phyloP scores from a whole-genome alignment of 2,888 invertebrate species.

The Parapristionchus giblindavisi region DNA sequence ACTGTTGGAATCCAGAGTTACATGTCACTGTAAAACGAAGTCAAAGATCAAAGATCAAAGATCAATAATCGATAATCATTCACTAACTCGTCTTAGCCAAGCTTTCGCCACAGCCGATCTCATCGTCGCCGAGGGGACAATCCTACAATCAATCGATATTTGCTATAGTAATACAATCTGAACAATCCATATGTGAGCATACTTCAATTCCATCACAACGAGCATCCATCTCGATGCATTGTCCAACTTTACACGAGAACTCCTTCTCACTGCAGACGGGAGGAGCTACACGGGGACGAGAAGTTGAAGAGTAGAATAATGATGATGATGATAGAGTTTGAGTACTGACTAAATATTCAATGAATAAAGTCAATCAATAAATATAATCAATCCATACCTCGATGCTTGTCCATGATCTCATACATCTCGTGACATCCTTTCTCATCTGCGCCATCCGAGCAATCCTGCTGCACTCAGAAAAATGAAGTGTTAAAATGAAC shows the following conservation, averaged over 20 bases:
- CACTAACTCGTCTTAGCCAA: background rate
- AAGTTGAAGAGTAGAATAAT: constrained; percentile 1
- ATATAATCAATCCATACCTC: too few relatives aligned
- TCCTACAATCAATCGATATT: constrained; percentile 38
- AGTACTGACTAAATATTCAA: background rate
- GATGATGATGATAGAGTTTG: background rate
- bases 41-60: too few relatives aligned
- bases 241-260: constrained; percentile 36
- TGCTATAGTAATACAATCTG: background rate
- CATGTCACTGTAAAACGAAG: constrained; percentile 24
- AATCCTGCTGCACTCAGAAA: constrained; percentile 24
- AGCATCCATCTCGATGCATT: constrained; percentile 36
- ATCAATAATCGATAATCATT: background rate
- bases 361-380: background rate
- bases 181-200: background rate
- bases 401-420: constrained; percentile 10
- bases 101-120: constrained; percentile 24
- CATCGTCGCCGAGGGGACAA: constrained; percentile 52
- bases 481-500: too few relatives aligned
- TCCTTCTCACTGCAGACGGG: constrained; percentile 8
- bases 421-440: constrained; percentile 31
- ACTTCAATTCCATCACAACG: constrained; percentile 42
- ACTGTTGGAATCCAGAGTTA: constrained; percentile 34
- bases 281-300: background rate
- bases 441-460: constrained; percentile 37